Conservation (phyloP, 2,797 vertebrate genomes). For the Mus spretus region DNA sequence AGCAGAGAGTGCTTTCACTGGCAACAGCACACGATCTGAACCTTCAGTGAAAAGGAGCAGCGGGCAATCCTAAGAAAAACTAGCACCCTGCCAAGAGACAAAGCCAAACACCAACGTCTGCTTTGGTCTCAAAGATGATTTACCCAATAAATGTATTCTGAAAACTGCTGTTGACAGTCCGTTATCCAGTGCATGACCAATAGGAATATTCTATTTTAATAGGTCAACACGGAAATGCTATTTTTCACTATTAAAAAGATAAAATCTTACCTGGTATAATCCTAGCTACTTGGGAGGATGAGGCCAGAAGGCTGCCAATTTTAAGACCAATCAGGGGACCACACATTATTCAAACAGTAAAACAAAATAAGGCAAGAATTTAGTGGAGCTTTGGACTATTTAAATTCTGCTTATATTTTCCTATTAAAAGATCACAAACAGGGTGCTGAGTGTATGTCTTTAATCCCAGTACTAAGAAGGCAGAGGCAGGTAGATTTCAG, state of each 20-base stretch:
- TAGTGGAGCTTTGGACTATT: slow-evolving; percentile 2
- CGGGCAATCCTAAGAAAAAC: slow-evolving; percentile 51
- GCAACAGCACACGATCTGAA: slow-evolving; percentile 38
- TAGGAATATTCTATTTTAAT: not conserved
- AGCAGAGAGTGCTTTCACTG: slow-evolving; percentile 61
- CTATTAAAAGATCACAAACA: slow-evolving; percentile 44
- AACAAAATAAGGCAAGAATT: slow-evolving; percentile 24
- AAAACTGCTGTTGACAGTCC: slow-evolving; percentile 50
- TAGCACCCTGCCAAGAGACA: slow-evolving; percentile 27
- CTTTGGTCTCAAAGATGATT: slow-evolving; percentile 50
- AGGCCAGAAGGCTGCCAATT: not conserved
- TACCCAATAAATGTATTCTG: slow-evolving; percentile 59
- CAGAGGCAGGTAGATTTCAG: not conserved
- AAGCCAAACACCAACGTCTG: slow-evolving; percentile 46
- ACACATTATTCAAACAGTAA: not conserved
- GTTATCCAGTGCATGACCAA: not conserved
- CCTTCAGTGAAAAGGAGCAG: not conserved
- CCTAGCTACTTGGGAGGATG: not conserved
- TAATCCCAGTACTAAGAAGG: not conserved
- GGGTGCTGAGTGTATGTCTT: not conserved
- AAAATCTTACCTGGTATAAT: not conserved
- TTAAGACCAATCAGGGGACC: not conserved
- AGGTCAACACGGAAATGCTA: not conserved
- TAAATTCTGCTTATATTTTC: slow-evolving; percentile 38
- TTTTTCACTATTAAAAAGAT: slow-evolving; percentile 40